phyloP scores from a whole-genome alignment of 1,140 invertebrate genomes.

The Pachypeltis micranthus region DNA sequence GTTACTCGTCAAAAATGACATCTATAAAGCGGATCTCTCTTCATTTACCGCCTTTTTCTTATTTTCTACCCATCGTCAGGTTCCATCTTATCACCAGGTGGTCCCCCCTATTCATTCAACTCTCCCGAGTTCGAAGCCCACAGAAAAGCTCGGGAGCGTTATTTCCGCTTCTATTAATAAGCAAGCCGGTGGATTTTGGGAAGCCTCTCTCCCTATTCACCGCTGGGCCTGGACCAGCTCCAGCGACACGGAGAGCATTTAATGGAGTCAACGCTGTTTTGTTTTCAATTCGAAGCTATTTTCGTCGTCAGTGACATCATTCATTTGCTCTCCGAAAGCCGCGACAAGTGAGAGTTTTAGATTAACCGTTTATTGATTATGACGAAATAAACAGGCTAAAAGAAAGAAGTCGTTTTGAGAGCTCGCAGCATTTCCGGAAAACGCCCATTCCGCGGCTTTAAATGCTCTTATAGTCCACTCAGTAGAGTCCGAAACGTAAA shows the following conservation, averaged over 20 bases:
- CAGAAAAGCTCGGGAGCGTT: neutral
- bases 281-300: neutral
- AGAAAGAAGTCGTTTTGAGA: too few species aligned
- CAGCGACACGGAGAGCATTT: neutral
- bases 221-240: neutral
- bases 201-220: neutral
- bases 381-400: too few species aligned
- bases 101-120: neutral
- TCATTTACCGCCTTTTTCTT: too few species aligned
- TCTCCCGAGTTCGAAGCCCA: neutral
- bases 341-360: too few species aligned
- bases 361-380: too few species aligned
- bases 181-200: neutral
- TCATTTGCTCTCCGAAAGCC: too few species aligned
- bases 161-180: neutral
- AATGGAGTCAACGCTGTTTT: neutral
- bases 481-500: too few species aligned
- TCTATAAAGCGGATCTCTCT: too few species aligned
- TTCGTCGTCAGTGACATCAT: neutral
- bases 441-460: too few species aligned
- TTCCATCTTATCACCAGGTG: neutral
- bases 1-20: too few species aligned
- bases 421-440: too few species aligned
- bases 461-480: too few species aligned
- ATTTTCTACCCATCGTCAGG: neutral